A percentile compares a stretch with the other conserved stretches of the same genome.
Conservation (phyloP, 2,797 vertebrate species). For the Danio aesculapii region DNA sequence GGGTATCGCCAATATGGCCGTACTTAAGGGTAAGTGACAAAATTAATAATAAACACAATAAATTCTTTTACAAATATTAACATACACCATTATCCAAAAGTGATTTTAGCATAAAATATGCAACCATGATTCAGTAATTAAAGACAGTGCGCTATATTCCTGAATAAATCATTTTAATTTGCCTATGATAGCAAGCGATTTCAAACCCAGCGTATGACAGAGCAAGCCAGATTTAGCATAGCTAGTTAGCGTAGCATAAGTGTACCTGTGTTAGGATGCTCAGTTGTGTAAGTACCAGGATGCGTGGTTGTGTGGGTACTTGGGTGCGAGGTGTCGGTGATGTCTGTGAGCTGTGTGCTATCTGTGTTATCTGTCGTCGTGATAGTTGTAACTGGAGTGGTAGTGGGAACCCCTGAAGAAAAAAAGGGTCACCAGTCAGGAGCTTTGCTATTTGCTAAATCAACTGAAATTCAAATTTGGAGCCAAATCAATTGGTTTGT, state of each 20-base stretch:
- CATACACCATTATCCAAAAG: background rate
- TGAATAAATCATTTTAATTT: background rate
- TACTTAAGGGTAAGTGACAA: no score
- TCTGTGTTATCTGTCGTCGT: conserved; percentile 19
- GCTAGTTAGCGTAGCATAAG: background rate
- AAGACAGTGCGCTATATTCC: background rate
- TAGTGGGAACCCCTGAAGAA: conserved; percentile 72
- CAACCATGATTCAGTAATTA: background rate
- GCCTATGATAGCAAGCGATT: background rate
- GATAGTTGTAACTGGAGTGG: conserved; percentile 57
- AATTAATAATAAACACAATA: no score
- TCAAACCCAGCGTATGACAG: background rate
- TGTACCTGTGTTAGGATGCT: conserved; percentile 67
- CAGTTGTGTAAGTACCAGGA: conserved; percentile 27
- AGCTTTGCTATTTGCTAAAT: conserved; percentile 14
- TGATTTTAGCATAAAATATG: background rate
- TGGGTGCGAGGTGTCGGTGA: background rate
- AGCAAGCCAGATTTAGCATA: background rate
- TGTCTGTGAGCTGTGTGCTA: conserved; percentile 33
- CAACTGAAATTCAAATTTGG: background rate
- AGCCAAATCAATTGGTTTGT: background rate
- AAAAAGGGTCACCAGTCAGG: conserved; percentile 58
- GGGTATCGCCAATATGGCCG: no score
- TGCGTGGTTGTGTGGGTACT: background rate
- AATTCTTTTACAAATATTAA: background rate